Conservation (phyloP, 2,797 vertebrate genomes). For the Hapalemur alaotrensis region DNA sequence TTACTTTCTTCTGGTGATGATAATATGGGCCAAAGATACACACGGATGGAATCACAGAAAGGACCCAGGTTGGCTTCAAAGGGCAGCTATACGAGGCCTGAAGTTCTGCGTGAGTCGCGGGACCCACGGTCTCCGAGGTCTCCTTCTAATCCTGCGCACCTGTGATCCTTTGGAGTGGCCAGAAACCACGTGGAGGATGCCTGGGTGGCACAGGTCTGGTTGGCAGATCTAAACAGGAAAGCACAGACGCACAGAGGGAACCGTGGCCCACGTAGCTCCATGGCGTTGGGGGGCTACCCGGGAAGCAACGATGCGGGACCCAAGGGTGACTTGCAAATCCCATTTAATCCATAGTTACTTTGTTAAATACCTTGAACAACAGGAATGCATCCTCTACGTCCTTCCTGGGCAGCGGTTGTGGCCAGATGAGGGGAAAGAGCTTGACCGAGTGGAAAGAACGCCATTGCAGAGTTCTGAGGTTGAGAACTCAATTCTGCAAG, state of each 20-base stretch:
- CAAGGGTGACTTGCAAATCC: not conserved
- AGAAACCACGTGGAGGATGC: not conserved
- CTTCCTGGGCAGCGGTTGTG: not conserved
- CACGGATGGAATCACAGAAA: not conserved
- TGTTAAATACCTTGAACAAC: not conserved
- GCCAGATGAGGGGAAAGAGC: not conserved
- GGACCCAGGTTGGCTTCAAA: not conserved
- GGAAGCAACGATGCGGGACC: not conserved
- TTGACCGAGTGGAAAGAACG: not conserved
- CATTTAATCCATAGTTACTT: not conserved
- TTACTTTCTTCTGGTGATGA: not conserved
- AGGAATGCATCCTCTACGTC: not conserved
- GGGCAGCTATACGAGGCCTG: not conserved
- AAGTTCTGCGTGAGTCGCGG: not conserved
- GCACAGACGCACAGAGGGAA: not conserved
- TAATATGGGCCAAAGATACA: not conserved
- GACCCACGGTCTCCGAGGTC: not conserved
- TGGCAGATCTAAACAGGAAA: not conserved
- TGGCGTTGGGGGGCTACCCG: not conserved
- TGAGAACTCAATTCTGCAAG: not conserved
- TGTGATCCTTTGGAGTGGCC: not conserved
- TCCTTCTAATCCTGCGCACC: not conserved
- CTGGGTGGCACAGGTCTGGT: not conserved
- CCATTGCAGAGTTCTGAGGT: not conserved
- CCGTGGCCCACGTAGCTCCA: rapidly evolving